Evolutionary conservation across 2,888 invertebrate species (phyloP).

Genomic region (Sesia apiformis): DNA sequence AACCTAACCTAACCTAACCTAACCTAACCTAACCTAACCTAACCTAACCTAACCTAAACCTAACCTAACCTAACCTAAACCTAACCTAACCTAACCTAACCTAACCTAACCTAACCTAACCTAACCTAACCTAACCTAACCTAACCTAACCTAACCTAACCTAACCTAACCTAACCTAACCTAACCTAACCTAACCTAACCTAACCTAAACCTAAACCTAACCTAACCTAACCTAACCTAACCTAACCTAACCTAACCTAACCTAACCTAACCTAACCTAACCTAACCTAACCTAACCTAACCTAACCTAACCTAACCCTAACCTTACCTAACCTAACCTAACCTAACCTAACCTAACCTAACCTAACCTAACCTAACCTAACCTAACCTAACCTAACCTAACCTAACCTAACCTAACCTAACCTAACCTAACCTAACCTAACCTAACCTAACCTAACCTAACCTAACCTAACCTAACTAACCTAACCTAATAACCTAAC

Average conservation of each 20-base stretch:
- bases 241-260: conserved; percentile 9
- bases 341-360: conserved; percentile 10
- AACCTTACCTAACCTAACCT: conserved; percentile 12
- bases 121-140: conserved; percentile 11
- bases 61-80: conserved; percentile 11
- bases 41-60: conserved; percentile 6
- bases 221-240: conserved; percentile 12
- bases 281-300: conserved; percentile 9
- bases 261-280: conserved; percentile 8
- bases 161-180: conserved; percentile 8
- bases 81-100: conserved; percentile 7
- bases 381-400: conserved; percentile 7
- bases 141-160: neutral
- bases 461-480: conserved; percentile 9
- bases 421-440: conserved; percentile 11
- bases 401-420: conserved; percentile 11
- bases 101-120: conserved; percentile 10
- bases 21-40: conserved; percentile 11
- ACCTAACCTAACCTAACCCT: conserved; percentile 10
- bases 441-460: conserved; percentile 12
- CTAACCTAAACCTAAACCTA: conserved; percentile 9
- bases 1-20: conserved; percentile 12
- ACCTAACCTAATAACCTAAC: conserved; percentile 12
- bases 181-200: conserved; percentile 8
- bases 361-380: conserved; percentile 9